Evolutionary conservation across 1,140 invertebrate genomes (phyloP).

Genomic region (Megalopta genalis): DNA sequence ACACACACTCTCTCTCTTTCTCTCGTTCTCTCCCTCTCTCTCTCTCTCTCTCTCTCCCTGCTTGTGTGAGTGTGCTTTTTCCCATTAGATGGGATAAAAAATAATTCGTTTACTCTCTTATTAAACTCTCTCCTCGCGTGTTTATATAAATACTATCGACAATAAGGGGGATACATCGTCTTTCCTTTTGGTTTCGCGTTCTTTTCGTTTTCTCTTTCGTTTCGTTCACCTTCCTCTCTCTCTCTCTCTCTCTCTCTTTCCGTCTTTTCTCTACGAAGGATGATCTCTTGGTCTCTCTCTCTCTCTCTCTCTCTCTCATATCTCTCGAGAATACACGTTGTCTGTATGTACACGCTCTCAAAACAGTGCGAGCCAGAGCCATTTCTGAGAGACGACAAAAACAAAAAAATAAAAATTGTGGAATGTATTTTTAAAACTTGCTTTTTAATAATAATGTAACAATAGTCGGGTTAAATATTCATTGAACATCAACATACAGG

Average conservation of each 20-base stretch:
- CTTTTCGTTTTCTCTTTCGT: neutral
- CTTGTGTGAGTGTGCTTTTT: conserved; percentile 6
- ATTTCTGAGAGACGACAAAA: neutral
- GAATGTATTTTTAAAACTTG: conserved; percentile 63
- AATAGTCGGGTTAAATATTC: conserved; percentile 61
- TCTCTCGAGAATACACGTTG: neutral
- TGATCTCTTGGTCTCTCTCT: conserved; percentile 33
- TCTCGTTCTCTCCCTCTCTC: too few relatives aligned
- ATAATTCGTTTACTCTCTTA: conserved; percentile 31
- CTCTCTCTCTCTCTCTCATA: too few relatives aligned
- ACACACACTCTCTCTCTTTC: too few relatives aligned
- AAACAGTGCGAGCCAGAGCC: conserved; percentile 28
- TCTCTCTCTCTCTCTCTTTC: neutral
- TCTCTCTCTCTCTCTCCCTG: too few relatives aligned
- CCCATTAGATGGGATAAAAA: conserved; percentile 34
- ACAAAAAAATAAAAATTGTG: conserved; percentile 58
- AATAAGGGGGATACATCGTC: conserved; percentile 18
- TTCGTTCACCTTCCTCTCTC: neutral
- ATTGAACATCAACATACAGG: conserved; percentile 62
- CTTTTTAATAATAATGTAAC: conserved; percentile 67
- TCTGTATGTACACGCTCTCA: conserved; percentile 2
- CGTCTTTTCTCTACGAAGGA: conserved; percentile 15
- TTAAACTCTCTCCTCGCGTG: conserved; percentile 7
- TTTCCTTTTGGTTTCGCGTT: neutral
- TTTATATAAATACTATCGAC: conserved; percentile 34